phyloP scores from a whole-genome alignment of 2,888 invertebrate species.

The Sarcophaga variegata region DNA sequence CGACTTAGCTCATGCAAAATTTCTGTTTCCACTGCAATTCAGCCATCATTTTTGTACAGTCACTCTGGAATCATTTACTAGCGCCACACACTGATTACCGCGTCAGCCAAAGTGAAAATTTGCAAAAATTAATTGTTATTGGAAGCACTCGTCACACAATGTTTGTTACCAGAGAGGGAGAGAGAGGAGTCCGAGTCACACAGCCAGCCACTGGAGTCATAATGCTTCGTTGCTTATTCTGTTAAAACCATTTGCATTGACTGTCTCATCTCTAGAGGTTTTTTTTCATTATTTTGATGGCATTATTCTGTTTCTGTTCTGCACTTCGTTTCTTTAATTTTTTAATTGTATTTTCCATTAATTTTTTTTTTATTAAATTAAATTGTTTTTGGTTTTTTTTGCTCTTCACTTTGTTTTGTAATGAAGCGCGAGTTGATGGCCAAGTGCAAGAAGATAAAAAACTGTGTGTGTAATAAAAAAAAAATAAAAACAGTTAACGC shows the following conservation, averaged over 20 bases:
- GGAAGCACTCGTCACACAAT: slow-evolving; percentile 14
- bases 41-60: slow-evolving; percentile 28
- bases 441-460: background rate
- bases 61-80: slow-evolving; percentile 4
- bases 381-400: slow-evolving; percentile 30
- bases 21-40: background rate
- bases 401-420: background rate
- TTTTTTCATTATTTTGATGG: slow-evolving; percentile 18
- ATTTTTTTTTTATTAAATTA: slow-evolving; percentile 34
- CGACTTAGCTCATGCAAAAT: background rate
- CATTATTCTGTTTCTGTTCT: slow-evolving; percentile 14
- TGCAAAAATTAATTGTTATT: slow-evolving; percentile 76
- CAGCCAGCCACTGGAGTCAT: too few relatives aligned
- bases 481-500: slow-evolving; percentile 36
- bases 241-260: background rate
- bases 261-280: background rate
- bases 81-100: slow-evolving; percentile 55
- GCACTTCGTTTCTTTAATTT: slow-evolving; percentile 16
- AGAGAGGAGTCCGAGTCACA: background rate
- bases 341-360: slow-evolving; percentile 15
- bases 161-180: background rate
- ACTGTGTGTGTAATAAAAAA: slow-evolving; percentile 14
- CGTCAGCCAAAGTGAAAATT: slow-evolving; percentile 76
- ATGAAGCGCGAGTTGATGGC: slow-evolving; percentile 15
- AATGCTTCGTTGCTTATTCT: too few relatives aligned